Conservation (phyloP, 2,797 vertebrate genomes). For the Typhlichthys eigenmanni region DNA sequence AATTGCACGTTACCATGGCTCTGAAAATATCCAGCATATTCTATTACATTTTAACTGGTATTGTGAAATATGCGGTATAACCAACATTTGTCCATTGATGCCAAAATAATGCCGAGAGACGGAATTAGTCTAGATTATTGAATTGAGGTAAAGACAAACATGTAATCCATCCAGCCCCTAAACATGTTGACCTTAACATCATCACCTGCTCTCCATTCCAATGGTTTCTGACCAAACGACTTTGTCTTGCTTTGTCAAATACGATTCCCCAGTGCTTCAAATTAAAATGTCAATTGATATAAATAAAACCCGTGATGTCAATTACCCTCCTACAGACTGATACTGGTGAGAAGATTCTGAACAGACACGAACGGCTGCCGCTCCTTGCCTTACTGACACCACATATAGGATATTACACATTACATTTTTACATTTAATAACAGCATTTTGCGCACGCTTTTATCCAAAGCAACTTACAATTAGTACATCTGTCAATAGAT, state of each 20-base stretch:
- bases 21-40: conserved; percentile 54
- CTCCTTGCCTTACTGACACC: conserved; percentile 14
- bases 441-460: too few species aligned
- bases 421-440: not conserved
- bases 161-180: conserved; percentile 19
- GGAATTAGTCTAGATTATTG: conserved; percentile 35
- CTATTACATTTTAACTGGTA: conserved; percentile 46
- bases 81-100: conserved; percentile 48
- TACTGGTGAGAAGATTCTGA: conserved; percentile 29
- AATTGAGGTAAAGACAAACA: conserved; percentile 31
- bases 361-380: conserved; percentile 28
- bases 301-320: conserved; percentile 34
- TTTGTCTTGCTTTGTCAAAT: conserved; percentile 26
- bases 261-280: conserved; percentile 19
- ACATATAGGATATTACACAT: conserved; percentile 11
- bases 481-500: too few species aligned
- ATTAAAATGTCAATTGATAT: conserved; percentile 30
- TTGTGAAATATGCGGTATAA: conserved; percentile 49
- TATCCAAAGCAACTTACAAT: too few species aligned
- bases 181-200: conserved; percentile 20
- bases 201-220: conserved; percentile 22
- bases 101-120: conserved; percentile 46
- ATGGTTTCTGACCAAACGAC: conserved; percentile 23
- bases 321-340: conserved; percentile 16
- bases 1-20: conserved; percentile 46